Conservation (phyloP, 1,140 invertebrate genomes). For the Oryzaephilus surinamensis region DNA sequence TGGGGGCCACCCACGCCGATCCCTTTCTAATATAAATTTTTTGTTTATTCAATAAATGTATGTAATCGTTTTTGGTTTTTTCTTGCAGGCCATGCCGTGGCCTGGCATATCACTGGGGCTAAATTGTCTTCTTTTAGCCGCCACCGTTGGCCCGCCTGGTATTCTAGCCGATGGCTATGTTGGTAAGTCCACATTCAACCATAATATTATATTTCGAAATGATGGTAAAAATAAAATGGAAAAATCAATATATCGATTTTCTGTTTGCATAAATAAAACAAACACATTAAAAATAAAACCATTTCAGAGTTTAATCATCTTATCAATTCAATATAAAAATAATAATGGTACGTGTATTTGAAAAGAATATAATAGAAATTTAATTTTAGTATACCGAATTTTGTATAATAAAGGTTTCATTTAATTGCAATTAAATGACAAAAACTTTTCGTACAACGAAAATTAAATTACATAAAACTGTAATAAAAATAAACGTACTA, state of each 20-base stretch:
- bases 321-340: too few relatives aligned
- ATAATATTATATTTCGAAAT: not conserved
- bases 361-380: too few relatives aligned
- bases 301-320: not conserved
- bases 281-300: not conserved
- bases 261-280: not conserved
- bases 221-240: not conserved
- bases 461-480: too few relatives aligned
- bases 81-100: conserved; percentile 34
- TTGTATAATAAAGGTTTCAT: too few relatives aligned
- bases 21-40: not conserved
- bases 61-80: conserved; percentile 5
- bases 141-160: conserved; percentile 22
- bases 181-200: conserved; percentile 19
- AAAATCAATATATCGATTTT: not conserved
- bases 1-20: not conserved
- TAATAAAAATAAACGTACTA: too few relatives aligned
- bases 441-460: too few relatives aligned
- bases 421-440: too few relatives aligned
- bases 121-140: conserved; percentile 25
- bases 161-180: conserved; percentile 28
- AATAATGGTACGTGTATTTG: too few relatives aligned
- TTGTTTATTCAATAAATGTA: not conserved
- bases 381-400: too few relatives aligned
- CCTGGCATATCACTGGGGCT: conserved; percentile 25